Percentiles rank a stretch among this genome's conserved stretches.
Conservation (phyloP, 2,888 invertebrate genomes). For the Dorcus hopei region DNA sequence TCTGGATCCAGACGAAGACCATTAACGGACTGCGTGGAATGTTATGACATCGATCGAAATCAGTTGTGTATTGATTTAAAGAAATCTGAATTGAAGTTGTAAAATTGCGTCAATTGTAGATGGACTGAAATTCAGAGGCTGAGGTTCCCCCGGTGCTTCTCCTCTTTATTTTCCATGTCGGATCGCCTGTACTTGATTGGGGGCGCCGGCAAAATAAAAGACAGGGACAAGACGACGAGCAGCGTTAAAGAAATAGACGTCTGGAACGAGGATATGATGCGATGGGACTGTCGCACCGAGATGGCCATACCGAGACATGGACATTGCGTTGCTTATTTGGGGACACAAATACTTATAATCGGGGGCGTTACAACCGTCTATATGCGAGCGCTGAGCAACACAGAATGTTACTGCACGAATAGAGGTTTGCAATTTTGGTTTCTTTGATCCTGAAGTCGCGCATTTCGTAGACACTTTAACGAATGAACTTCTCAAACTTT, state of each 20-base stretch:
- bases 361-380: constrained; percentile 65
- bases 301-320: constrained; percentile 66
- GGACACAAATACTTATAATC: constrained; percentile 62
- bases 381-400: constrained; percentile 62
- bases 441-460: neutral
- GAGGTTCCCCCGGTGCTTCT: constrained; percentile 56
- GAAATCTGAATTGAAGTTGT: neutral
- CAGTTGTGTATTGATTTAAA: constrained; percentile 45
- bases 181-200: constrained; percentile 65
- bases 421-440: constrained; percentile 40
- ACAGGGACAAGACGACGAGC: constrained; percentile 55
- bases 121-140: constrained; percentile 58
- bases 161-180: constrained; percentile 54
- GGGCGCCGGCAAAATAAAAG: constrained; percentile 59
- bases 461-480: neutral
- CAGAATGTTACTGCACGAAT: constrained; percentile 65
- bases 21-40: constrained; percentile 60
- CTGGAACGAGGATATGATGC: constrained; percentile 56
- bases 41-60: constrained; percentile 60
- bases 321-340: constrained; percentile 62
- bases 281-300: constrained; percentile 59
- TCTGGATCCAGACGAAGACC: constrained; percentile 57
- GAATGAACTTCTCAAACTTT: neutral
- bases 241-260: constrained; percentile 60
- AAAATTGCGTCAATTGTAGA: constrained; percentile 39